These are phyloP conservation scores for Aphaenogaster rudis DNA, from an alignment of 1,140 invertebrate species.

Conservation along the genomic window DNA sequence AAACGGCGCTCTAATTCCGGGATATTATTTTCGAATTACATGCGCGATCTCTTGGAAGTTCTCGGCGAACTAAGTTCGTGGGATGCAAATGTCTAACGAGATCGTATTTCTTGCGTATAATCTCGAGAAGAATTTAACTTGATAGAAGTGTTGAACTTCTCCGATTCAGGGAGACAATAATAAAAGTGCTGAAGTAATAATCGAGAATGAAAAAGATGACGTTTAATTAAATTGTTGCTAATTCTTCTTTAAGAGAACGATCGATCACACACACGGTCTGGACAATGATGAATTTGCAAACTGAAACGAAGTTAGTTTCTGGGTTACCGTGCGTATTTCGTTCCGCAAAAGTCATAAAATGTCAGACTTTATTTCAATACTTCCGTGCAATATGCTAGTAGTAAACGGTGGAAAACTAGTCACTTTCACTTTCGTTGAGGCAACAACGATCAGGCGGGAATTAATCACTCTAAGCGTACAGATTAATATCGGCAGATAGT, in stretches of 20 bases:
- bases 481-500: conserved; percentile 69
- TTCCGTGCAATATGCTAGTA: not conserved
- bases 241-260: not conserved
- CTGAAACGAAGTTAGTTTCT: conserved; percentile 22
- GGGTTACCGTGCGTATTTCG: conserved; percentile 13
- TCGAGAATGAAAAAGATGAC: not conserved
- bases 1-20: not conserved
- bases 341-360: conserved; percentile 44
- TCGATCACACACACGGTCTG: not conserved
- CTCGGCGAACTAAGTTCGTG: not conserved
- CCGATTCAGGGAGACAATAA: not conserved
- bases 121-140: not conserved
- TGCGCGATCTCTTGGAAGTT: not conserved
- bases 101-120: not conserved
- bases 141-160: not conserved
- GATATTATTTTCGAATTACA: not conserved
- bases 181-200: not conserved
- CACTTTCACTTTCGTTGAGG: conserved; percentile 50
- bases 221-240: not conserved
- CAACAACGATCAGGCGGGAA: conserved; percentile 52
- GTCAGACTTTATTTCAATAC: conserved; percentile 38
- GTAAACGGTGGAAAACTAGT: conserved; percentile 36
- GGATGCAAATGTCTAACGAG: not conserved
- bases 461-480: conserved; percentile 56
- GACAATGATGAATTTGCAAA: not conserved